These are phyloP conservation scores for Bombus impatiens DNA, from an alignment of 1,140 invertebrate genomes.

Conservation along the genomic window DNA sequence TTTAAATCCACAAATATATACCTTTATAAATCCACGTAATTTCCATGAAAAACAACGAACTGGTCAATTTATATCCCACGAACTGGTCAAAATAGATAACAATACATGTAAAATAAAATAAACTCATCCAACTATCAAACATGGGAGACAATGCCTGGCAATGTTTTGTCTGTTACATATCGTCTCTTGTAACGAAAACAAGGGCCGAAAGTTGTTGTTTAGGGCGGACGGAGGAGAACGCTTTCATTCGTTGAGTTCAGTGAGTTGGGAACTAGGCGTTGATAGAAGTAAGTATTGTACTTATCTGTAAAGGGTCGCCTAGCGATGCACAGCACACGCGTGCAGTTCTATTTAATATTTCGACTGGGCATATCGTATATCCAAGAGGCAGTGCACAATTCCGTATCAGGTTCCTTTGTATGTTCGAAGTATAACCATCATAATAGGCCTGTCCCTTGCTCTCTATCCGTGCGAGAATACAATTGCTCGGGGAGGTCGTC, in stretches of 20 bases:
- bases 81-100: not conserved
- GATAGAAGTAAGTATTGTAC: slow-evolving; percentile 33
- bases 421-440: slow-evolving; percentile 64
- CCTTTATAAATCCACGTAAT: no score
- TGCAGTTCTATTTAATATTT: slow-evolving; percentile 45
- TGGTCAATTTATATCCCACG: no score
- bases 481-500: slow-evolving; percentile 56
- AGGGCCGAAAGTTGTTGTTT: not conserved
- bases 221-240: not conserved
- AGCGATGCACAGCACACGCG: not conserved
- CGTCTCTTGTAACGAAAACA: not conserved
- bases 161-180: not conserved
- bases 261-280: slow-evolving; percentile 7
- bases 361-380: slow-evolving; percentile 24
- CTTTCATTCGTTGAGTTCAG: not conserved
- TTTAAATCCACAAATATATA: no score
- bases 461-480: slow-evolving; percentile 51
- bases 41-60: no score
- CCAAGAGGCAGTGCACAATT: slow-evolving; percentile 2
- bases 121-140: not conserved
- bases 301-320: slow-evolving; percentile 22
- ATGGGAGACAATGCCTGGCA: not conserved
- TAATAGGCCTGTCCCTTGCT: slow-evolving; percentile 49
- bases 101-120: not conserved
- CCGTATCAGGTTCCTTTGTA: slow-evolving; percentile 58